A percentile compares a stretch with the other conserved stretches of the same genome.
These are phyloP conservation scores for Nemoura dubitans DNA, from an alignment of 2,888 invertebrate genomes.

Conservation along the genomic window DNA sequence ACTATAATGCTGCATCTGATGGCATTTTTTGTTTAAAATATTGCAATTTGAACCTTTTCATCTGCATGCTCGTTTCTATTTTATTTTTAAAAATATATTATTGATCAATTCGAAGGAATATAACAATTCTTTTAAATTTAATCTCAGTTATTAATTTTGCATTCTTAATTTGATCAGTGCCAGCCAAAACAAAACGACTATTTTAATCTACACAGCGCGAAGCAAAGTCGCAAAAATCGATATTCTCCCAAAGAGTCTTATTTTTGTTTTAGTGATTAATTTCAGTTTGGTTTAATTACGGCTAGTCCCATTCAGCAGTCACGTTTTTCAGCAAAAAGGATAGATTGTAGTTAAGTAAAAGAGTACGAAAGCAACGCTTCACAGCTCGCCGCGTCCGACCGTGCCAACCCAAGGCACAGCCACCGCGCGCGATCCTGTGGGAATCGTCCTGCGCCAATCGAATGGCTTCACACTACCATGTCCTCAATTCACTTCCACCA, in stretches of 20 bases:
- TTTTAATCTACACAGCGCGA: background rate
- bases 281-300: background rate
- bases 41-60: no score
- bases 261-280: background rate
- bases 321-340: background rate
- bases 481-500: slow-evolving; percentile 12
- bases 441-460: background rate
- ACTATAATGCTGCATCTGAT: no score
- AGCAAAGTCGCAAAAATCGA: background rate
- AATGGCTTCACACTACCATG: background rate
- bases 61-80: no score
- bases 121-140: no score
- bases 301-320: background rate
- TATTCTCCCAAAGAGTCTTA: background rate
- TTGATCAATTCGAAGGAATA: no score
- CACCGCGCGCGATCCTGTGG: background rate
- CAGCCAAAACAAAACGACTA: background rate
- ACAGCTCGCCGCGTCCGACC: background rate
- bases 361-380: background rate
- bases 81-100: no score
- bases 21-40: no score
- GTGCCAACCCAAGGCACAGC: no score
- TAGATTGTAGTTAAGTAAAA: background rate
- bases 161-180: background rate
- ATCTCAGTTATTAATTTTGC: no score